These are phyloP conservation scores for Psittacus erithacus DNA, from an alignment of 2,113 vertebrate genomes.

Conservation along the genomic window DNA sequence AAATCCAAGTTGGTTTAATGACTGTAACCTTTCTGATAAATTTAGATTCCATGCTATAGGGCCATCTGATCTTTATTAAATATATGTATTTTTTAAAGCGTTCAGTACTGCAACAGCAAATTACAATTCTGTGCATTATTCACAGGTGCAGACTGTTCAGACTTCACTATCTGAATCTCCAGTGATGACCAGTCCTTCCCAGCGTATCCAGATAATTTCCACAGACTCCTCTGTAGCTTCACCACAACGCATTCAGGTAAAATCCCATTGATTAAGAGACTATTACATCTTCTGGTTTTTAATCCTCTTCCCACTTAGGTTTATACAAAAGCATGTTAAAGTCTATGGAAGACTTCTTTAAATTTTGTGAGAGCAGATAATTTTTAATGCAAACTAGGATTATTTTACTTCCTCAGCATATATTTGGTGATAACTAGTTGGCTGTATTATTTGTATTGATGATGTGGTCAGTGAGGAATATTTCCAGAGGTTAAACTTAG, in stretches of 20 bases:
- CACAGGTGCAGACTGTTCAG: constrained; percentile 77
- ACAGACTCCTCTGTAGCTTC: constrained; percentile 86
- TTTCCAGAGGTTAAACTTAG: neutral
- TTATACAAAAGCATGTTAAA: neutral
- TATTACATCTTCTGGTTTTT: neutral
- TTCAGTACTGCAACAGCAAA: neutral
- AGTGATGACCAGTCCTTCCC: constrained; percentile 92
- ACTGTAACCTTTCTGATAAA: neutral
- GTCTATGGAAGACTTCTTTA: neutral
- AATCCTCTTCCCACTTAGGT: neutral
- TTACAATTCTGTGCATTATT: neutral
- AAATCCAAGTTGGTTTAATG: neutral
- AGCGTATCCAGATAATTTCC: constrained; percentile 93
- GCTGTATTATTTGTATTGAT: neutral
- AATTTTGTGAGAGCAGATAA: neutral
- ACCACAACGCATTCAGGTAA: constrained; percentile 93
- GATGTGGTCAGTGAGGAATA: neutral
- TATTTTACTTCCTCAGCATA: neutral
- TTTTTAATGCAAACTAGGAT: neutral
- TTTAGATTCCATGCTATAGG: neutral
- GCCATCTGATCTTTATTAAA: neutral
- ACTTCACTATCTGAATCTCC: constrained; percentile 83
- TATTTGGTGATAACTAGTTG: neutral
- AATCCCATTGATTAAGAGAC: neutral
- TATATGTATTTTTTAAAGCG: neutral